phyloP scores from a whole-genome alignment of 2,113 vertebrate genomes.

The Xiphophorus couchianus region DNA sequence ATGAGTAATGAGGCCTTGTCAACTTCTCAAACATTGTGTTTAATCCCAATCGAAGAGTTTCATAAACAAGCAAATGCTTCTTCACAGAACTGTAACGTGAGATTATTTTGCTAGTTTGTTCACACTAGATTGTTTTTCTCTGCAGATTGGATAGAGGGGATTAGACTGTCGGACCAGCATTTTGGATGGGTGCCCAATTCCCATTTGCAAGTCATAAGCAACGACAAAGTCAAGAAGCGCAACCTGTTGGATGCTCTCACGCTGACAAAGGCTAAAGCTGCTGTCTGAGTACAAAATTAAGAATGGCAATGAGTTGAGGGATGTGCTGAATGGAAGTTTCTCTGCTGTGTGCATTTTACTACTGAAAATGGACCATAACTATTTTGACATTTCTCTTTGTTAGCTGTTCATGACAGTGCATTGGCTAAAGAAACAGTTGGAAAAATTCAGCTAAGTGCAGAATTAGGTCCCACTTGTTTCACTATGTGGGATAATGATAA shows the following conservation, averaged over 20 bases:
- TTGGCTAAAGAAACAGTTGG: constrained; percentile 18
- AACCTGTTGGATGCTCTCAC: constrained; percentile 92
- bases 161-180: constrained; percentile 89
- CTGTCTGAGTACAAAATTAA: constrained; percentile 42
- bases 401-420: constrained; percentile 8
- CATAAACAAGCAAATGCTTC: too few species aligned
- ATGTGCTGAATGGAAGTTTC: background rate
- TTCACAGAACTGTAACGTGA: background rate
- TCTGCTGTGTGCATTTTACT: background rate
- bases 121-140: constrained; percentile 11
- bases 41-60: background rate
- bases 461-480: constrained; percentile 17
- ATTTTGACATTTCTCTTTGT: constrained; percentile 4
- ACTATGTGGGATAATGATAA: constrained; percentile 12
- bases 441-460: constrained; percentile 17
- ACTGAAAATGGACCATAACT: constrained; percentile 30
- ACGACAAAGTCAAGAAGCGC: constrained; percentile 80
- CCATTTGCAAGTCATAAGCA: constrained; percentile 89
- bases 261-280: constrained; percentile 86
- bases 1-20: background rate
- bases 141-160: constrained; percentile 93
- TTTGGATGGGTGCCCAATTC: constrained; percentile 89
- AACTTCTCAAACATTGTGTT: background rate
- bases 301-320: background rate
- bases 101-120: background rate